A percentile compares a stretch with the other conserved stretches of the same genome.
These are phyloP conservation scores for Nansenia antarctica DNA, from an alignment of 2,113 vertebrate genomes.

Conservation along the genomic window DNA sequence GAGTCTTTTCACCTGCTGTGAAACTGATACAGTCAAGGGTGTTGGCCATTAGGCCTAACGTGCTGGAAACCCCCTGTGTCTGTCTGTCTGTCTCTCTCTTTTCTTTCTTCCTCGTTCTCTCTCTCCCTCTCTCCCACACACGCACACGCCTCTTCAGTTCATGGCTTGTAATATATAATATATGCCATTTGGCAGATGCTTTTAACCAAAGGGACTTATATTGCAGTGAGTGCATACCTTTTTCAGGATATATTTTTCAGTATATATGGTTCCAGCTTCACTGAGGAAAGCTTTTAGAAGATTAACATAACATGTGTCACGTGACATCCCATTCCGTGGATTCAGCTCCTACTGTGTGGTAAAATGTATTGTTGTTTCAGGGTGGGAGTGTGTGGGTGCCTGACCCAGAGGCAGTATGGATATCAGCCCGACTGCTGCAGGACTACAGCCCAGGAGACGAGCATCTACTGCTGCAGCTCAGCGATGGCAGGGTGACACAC, in stretches of 20 bases:
- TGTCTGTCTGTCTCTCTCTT: no score
- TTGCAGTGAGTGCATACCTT: neutral
- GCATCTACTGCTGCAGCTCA: conserved; percentile 64
- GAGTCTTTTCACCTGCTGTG: neutral
- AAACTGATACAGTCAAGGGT: neutral
- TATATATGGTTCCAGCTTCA: no score
- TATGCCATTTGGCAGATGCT: no score
- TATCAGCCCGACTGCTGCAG: conserved; percentile 67
- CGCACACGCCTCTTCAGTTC: no score
- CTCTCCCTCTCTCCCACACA: no score
- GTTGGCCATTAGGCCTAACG: conserved; percentile 3
- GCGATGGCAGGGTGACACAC: conserved; percentile 68
- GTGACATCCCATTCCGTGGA: no score
- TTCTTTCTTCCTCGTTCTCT: no score
- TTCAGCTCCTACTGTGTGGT: neutral
- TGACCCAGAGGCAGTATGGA: conserved; percentile 74
- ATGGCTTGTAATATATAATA: no score
- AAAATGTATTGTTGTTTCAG: conserved; percentile 48
- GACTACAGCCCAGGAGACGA: conserved; percentile 65
- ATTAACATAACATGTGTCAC: no score
- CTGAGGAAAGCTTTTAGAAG: no score
- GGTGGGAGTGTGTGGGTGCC: conserved; percentile 79
- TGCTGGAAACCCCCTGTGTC: neutral
- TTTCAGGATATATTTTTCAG: no score
- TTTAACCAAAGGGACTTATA: no score